These are phyloP conservation scores for Entelurus aequoreus DNA, from an alignment of 2,113 vertebrate genomes.

Conservation along the genomic window DNA sequence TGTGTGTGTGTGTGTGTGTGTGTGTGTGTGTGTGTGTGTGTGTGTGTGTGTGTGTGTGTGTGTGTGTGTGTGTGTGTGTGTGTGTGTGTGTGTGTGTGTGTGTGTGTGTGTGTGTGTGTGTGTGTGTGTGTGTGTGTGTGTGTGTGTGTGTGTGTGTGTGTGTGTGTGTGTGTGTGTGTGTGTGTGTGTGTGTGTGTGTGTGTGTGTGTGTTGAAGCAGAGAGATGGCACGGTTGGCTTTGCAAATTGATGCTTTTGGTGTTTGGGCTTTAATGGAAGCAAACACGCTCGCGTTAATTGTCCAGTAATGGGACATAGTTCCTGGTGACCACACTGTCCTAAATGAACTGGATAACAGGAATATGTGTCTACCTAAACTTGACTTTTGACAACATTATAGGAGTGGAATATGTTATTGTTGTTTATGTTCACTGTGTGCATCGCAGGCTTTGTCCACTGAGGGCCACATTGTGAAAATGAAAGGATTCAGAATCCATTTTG, in stretches of 20 bases:
- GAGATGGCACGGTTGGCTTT: neutral
- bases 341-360: neutral
- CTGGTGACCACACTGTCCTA: too few species aligned
- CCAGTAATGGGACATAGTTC: neutral
- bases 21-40: neutral
- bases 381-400: too few species aligned
- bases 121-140: neutral
- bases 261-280: neutral
- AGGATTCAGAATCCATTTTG: too few species aligned
- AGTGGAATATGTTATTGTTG: neutral
- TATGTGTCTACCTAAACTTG: neutral
- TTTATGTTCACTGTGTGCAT: neutral
- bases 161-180: neutral
- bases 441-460: too few species aligned
- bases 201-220: neutral
- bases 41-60: neutral
- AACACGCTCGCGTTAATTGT: too few species aligned
- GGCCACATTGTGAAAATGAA: too few species aligned
- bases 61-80: neutral
- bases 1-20: conserved; percentile 4
- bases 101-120: neutral
- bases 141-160: neutral
- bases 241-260: conserved; percentile 9
- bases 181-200: neutral
- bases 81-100: neutral